Base-by-base conservation (phyloP, 1,140 invertebrate species). In the Caenorhabditis briggsae region DNA sequence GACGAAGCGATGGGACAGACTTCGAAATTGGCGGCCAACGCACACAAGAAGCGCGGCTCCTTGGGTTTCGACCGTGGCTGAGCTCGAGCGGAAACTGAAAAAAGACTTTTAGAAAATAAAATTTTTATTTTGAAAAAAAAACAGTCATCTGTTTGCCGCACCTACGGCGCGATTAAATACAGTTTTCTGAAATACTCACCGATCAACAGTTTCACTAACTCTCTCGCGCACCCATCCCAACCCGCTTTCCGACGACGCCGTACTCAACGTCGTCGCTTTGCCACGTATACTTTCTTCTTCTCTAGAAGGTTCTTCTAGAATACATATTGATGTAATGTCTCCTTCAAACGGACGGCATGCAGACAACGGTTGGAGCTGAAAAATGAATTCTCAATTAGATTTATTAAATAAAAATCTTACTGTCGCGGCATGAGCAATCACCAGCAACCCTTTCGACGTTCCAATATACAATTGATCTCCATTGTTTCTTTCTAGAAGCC, bases 271-370 rank as follows among this genome's bases (percentile, higher is more conserved):
- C 20, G 64, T 86, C 20, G 48, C 43, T 82, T 86, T 86, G n/a
- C 56, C 43, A 43, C 58, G 74, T 14, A 25, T 41, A 65, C 43
- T 70, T n/a, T 86, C 82, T 23, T 86, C 85, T 41, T 82, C 70
- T 14, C 56, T 23, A 16, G 58, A 50, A 48, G 64, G 55, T 46
- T 83, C 85, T 70, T 86, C 82, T n/a, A 86, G 48, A n/a, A 86
- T 74, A 25, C 74, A 61, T 12, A 86, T 25, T 0, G 85, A 87
- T 9, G 59, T 53, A 23, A 95, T 95, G 92, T 97, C 96, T 89
- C 96, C 95, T 92, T 96, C 95, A 90, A 96, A 96, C 0, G 96
- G 96, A 82, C 96, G 93, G 92, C 97, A 97, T 18, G 97, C 95
- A 0, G 96, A 96, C 48, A 97, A 95, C 0, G 96, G 96, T 25